Percentiles rank a stretch among this genome's conserved stretches.
phyloP scores from a whole-genome alignment of 1,140 invertebrate species.

The Drosophila parvula region DNA sequence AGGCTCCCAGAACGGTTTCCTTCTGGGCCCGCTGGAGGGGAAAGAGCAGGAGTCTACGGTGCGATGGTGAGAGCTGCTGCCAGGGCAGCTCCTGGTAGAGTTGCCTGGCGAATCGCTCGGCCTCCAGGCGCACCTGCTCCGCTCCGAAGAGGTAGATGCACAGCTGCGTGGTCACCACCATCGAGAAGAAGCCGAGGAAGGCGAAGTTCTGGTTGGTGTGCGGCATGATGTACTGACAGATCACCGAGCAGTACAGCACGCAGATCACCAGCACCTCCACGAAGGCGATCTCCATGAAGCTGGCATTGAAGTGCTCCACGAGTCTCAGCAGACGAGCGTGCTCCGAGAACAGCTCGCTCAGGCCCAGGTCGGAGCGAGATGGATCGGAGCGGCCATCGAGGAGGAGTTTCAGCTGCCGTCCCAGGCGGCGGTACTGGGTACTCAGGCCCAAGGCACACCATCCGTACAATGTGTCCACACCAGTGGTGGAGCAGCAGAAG shows the following conservation, averaged over 20 bases:
- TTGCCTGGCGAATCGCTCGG: slow-evolving; percentile 25
- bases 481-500: slow-evolving; percentile 68
- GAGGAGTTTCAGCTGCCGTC: slow-evolving; percentile 13
- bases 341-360: slow-evolving; percentile 33
- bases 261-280: slow-evolving; percentile 62
- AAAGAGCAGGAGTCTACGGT: slow-evolving; percentile 40
- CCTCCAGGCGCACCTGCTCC: slow-evolving; percentile 60
- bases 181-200: slow-evolving; percentile 63
- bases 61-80: slow-evolving; percentile 24
- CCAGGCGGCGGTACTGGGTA: slow-evolving; percentile 54
- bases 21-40: slow-evolving; percentile 49
- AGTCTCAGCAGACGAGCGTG: slow-evolving; percentile 39
- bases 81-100: slow-evolving; percentile 52
- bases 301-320: slow-evolving; percentile 40
- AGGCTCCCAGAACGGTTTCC: slow-evolving; percentile 43
- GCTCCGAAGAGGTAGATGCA: slow-evolving; percentile 62
- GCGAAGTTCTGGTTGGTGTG: slow-evolving; percentile 60
- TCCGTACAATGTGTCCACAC: slow-evolving; percentile 57
- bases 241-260: slow-evolving; percentile 59
- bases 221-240: slow-evolving; percentile 64
- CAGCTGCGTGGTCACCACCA: slow-evolving; percentile 64
- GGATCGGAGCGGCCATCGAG: not conserved
- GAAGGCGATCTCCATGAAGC: slow-evolving; percentile 54
- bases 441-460: slow-evolving; percentile 60
- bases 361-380: slow-evolving; percentile 5